Evolutionary conservation across 2,888 invertebrate genomes (phyloP).

Genomic region (Chaetogeoica ovagalla): DNA sequence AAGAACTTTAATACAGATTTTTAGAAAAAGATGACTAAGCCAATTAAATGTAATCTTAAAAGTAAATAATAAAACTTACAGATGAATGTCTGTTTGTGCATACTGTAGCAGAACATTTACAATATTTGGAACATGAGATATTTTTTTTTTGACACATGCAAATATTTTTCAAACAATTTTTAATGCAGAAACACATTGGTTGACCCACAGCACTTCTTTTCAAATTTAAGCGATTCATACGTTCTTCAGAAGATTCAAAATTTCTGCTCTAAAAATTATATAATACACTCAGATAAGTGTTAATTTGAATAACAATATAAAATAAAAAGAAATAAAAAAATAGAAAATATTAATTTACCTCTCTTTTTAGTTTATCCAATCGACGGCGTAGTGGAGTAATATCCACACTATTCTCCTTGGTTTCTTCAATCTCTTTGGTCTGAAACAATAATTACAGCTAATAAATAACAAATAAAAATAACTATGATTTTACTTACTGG

Average conservation of each 20-base stretch:
- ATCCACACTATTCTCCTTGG: constrained; percentile 32
- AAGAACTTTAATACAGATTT: neutral
- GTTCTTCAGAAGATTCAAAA: constrained; percentile 33
- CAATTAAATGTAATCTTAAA: neutral
- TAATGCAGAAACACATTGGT: constrained; percentile 44
- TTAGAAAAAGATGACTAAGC: neutral
- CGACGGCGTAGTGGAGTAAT: constrained; percentile 41
- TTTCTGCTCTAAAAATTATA: constrained; percentile 23
- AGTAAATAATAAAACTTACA: constrained; percentile 14
- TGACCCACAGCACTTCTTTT: constrained; percentile 46
- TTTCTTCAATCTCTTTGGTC: constrained; percentile 17
- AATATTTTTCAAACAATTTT: constrained; percentile 50
- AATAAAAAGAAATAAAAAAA: neutral
- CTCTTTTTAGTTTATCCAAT: constrained; percentile 42
- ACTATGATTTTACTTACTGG: constrained; percentile 14
- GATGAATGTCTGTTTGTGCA: constrained; percentile 37
- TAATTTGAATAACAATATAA: neutral
- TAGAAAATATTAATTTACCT: constrained; percentile 29
- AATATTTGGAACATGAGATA: constrained; percentile 36
- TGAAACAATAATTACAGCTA: constrained; percentile 7
- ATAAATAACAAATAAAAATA: neutral
- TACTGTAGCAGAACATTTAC: constrained; percentile 37
- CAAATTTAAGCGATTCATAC: constrained; percentile 20
- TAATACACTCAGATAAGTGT: neutral
- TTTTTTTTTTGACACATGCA: constrained; percentile 49